A percentile compares a stretch with the other conserved stretches of the same genome.
These are phyloP conservation scores for Camponotus fellah DNA, from an alignment of 2,888 invertebrate genomes.

Conservation along the genomic window DNA sequence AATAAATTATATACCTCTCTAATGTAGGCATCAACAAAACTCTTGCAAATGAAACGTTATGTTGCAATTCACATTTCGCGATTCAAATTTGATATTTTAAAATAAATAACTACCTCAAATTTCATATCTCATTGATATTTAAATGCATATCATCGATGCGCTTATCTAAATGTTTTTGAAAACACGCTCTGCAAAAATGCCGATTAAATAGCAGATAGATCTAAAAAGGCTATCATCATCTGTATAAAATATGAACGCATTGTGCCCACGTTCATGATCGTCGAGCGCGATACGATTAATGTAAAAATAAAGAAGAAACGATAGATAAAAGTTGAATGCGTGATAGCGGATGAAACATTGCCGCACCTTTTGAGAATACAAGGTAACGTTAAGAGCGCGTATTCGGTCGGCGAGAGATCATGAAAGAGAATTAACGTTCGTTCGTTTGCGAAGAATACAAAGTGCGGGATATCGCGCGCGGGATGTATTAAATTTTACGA, in stretches of 20 bases:
- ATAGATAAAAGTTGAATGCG: slow-evolving; percentile 4
- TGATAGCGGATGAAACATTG: not conserved
- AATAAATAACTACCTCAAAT: not conserved
- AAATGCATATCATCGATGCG: slow-evolving; percentile 5
- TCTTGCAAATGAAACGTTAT: not conserved
- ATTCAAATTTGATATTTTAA: not conserved
- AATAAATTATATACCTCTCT: not conserved
- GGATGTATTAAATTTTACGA: slow-evolving; percentile 45
- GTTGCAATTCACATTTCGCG: not conserved
- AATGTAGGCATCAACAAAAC: not conserved
- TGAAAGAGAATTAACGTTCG: slow-evolving; percentile 26
- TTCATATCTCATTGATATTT: slow-evolving; percentile 17
- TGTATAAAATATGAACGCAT: slow-evolving; percentile 27
- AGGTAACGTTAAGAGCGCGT: slow-evolving; percentile 1
- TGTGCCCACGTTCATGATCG: slow-evolving; percentile 34
- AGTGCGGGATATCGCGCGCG: slow-evolving; percentile 27
- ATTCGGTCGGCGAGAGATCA: not conserved
- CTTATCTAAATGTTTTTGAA: slow-evolving; percentile 22
- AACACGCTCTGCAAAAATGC: slow-evolving; percentile 13
- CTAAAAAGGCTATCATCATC: slow-evolving; percentile 39
- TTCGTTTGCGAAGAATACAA: slow-evolving; percentile 10
- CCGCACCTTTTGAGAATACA: slow-evolving; percentile 13
- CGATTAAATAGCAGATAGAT: slow-evolving; percentile 47
- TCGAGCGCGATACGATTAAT: slow-evolving; percentile 33
- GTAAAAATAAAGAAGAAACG: slow-evolving; percentile 24